A percentile compares a stretch with the other conserved stretches of the same genome.
Evolutionary conservation across 35 echinoderm and acorn worm genomes (phyloP).

Genomic region (Apostichopus japonicus): DNA sequence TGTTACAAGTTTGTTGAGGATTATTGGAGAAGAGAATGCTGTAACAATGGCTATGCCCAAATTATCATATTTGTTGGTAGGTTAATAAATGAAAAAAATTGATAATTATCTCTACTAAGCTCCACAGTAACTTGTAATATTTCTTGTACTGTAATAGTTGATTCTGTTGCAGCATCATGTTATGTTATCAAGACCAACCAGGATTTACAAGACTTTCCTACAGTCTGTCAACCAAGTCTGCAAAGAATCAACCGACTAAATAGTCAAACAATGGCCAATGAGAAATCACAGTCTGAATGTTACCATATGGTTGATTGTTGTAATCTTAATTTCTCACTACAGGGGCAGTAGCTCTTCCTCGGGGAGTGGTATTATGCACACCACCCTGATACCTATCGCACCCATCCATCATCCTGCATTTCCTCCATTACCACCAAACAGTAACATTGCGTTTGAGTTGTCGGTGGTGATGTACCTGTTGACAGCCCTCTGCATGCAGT

Average conservation of each 20-base stretch:
- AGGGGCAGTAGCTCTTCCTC: constrained; percentile 70
- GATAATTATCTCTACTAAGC: no score
- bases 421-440: constrained; percentile 78
- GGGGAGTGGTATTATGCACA: constrained; percentile 58
- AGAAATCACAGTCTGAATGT: no score
- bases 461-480: constrained; percentile 81
- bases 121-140: no score
- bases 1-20: no score
- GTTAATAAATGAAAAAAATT: no score
- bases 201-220: no score
- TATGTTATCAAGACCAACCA: constrained; percentile 62
- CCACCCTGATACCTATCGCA: constrained; percentile 95
- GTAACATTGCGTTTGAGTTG: constrained; percentile 82
- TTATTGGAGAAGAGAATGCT: no score
- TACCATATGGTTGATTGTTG: not conserved
- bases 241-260: no score
- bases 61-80: no score
- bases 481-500: constrained; percentile 93
- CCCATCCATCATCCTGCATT: constrained; percentile 87
- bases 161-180: constrained; percentile 63
- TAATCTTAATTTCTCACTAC: not conserved
- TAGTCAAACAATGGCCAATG: no score
- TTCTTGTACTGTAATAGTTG: not conserved
- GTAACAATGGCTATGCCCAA: no score
- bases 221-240: no score